Conservation (phyloP, 2,797 vertebrate species). For the Lacerta viridis region DNA sequence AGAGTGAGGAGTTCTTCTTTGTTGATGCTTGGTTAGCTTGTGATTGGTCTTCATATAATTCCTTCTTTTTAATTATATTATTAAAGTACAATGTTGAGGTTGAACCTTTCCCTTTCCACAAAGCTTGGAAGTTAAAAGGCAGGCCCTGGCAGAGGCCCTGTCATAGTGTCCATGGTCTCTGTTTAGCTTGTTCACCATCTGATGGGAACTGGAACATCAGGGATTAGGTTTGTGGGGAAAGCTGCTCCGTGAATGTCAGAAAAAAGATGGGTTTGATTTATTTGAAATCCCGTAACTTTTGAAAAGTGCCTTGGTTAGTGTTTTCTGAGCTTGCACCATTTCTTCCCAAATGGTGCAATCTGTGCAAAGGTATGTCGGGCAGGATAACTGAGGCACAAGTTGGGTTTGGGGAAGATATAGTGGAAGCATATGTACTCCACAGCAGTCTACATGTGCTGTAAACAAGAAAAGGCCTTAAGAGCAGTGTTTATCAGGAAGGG, state of each 20-base stretch:
- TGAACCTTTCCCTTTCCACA: background rate
- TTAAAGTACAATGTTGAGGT: background rate
- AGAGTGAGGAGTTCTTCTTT: background rate
- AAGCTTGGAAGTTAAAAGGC: background rate
- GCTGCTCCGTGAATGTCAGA: background rate
- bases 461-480: background rate
- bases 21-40: background rate
- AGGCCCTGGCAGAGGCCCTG: background rate
- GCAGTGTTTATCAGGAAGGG: background rate
- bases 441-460: background rate
- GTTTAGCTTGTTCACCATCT: background rate
- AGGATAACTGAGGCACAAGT: background rate
- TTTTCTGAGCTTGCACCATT: background rate
- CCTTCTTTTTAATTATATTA: too few species aligned
- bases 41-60: background rate
- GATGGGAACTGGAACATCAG: background rate
- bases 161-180: background rate
- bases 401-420: background rate
- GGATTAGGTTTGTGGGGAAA: background rate
- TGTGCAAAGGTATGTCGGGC: background rate
- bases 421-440: background rate
- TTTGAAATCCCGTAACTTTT: background rate
- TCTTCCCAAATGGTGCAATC: background rate
- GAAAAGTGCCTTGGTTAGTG: background rate
- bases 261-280: background rate